Evolutionary conservation across 2,888 invertebrate species (phyloP), one percentile per base, ranked within the genome.

Genomic region (Cerastis rubricosa): DNA sequence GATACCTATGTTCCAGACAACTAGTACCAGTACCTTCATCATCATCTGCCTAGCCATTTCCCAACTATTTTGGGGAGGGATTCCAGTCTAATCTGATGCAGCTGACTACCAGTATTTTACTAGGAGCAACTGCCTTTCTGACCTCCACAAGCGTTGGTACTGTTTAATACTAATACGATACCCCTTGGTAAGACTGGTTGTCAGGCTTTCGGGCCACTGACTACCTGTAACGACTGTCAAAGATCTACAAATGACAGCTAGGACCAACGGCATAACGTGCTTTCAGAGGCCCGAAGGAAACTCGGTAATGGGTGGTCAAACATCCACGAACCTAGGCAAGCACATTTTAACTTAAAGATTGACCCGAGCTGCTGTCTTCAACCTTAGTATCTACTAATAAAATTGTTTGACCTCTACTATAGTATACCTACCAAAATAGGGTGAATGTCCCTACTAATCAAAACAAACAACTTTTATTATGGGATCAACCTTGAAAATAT

Each of bases 401-500:
- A 29, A 57, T 25, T 57, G 1, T 29, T 17, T 72, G 29, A 72
- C 64, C 43, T 43, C 35, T 54, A 22, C 17, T 40, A 29, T 19
- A 19, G 8, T 59, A 61, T 19, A 19, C 9, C n/a, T n/a, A n/a
- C n/a, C n/a, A n/a, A n/a, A n/a, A n/a, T 14, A 49, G 29, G 35
- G 81, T 81, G 47, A 78, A 73, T 7, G 47, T 40, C 11, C 43
- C 17, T 12, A 12, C 4, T n/a, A 9, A 66, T n/a, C 43, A 49
- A 81, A 73, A 78, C 80, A 80, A 71, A 80, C 80, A 80, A 78
- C n/a, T 80, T 80, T 72, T 80, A 65, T 40, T 57, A 35, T 35
- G 19, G 12, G 2, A 49, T 1, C 6, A 6, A 43, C 54, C 73
- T 72, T 80, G 80, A 43, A 67, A 59, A 72, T 17, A 59, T 25